Evolutionary conservation across 2,113 vertebrate species (phyloP), one percentile per base, ranked within the genome.

Genomic region (Trematocara stigmaticum): DNA sequence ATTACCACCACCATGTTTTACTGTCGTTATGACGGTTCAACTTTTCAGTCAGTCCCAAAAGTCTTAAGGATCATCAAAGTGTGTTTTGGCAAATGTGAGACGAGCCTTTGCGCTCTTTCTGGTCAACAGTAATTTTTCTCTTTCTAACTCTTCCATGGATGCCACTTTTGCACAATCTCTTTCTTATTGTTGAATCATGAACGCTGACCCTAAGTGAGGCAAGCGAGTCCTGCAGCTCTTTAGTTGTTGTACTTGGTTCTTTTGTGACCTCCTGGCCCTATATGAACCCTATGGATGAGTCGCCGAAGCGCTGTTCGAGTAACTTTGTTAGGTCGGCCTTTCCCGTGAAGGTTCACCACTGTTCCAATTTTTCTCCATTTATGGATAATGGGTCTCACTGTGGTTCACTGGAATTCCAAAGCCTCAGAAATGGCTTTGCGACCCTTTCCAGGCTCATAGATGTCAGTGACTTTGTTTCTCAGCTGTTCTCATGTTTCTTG

Each of bases 351-450:
- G n/a, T 66, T 66, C 18, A 66, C 35, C 35, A 66, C 61, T 23
- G n/a, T 66, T 66, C n/a, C 61, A 40, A 13, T 38, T 66, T 66
- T 66, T 66, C 61, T 40, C 61, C 35, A 66, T 66, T 66, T 66
- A n/a, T 64, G 59, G 59, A 64, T 64, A 38, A 64, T 7, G 18
- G 34, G 18, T 64, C 34, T 7, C 59, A 38, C 34, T 38, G 59
- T 66, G 61, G 35, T 40, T 40, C 35, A 0, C 61, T 66, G 61
- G n/a, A 66, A 23, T 66, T n/a, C 35, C 35, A 40, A 66, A 66
- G 61, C 35, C 61, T 66, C 35, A 66, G 4, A 66, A 66, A 66
- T 66, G 61, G 35, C 61, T 66, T 40, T 66, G 35, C 0, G 3
- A 66, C n/a, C 35, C n/a, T 66, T 66, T 66, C 35, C 3, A 66